Evolutionary conservation across 2,113 vertebrate genomes (phyloP).

Genomic region (Emydocephalus ijimae): DNA sequence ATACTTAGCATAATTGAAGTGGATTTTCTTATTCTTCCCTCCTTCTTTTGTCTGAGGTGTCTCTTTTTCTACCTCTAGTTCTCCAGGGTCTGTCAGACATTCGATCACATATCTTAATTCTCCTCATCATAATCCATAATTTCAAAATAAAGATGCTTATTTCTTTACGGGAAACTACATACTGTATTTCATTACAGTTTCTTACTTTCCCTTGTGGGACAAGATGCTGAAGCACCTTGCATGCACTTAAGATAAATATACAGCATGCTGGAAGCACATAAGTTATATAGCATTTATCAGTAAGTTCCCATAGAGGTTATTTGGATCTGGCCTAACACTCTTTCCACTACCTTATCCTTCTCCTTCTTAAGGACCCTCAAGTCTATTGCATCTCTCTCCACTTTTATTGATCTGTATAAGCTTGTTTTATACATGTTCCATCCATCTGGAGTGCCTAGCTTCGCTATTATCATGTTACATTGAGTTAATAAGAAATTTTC

Average conservation of each 20-base stretch:
- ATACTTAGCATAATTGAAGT: not conserved
- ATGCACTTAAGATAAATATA: not conserved
- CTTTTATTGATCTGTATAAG: not conserved
- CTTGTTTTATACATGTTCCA: slow-evolving; percentile 12
- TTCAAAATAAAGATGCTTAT: not conserved
- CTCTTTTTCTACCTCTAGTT: not conserved
- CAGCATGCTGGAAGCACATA: not conserved
- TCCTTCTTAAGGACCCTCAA: not conserved
- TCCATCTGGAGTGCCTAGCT: not conserved
- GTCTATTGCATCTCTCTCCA: not conserved
- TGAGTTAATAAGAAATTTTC: slow-evolving; percentile 32
- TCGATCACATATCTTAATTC: not conserved
- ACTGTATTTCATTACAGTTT: not conserved
- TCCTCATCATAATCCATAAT: not conserved
- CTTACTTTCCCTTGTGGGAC: not conserved
- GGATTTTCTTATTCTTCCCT: not conserved
- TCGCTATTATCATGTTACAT: not conserved
- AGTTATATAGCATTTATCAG: not conserved
- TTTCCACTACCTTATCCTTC: not conserved
- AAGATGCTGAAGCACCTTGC: not conserved
- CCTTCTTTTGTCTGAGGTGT: not conserved
- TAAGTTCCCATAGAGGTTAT: not conserved
- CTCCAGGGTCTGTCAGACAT: not conserved
- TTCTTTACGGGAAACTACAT: not conserved
- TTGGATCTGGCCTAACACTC: not conserved